phyloP scores from a whole-genome alignment of 1,140 invertebrate genomes.

The Zaprionus inermis region DNA sequence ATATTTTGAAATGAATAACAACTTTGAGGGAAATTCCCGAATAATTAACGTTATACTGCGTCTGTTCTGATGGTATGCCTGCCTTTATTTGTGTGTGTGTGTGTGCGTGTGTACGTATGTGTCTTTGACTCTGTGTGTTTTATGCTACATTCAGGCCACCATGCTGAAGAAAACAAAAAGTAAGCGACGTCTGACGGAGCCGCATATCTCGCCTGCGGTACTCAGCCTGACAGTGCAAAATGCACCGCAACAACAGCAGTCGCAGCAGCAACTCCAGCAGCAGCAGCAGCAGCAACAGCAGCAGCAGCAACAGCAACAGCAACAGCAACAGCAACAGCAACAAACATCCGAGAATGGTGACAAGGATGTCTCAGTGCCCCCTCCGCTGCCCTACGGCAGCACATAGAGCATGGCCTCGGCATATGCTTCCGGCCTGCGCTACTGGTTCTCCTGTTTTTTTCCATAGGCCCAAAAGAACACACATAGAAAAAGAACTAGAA shows the following conservation, averaged over 20 bases:
- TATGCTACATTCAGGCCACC: slow-evolving; percentile 85
- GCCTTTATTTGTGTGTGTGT: slow-evolving; percentile 33
- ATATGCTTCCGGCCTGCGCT: slow-evolving; percentile 77
- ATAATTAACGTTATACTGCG: slow-evolving; percentile 51
- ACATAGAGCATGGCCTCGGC: slow-evolving; percentile 79
- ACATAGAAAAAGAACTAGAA: slow-evolving; percentile 24
- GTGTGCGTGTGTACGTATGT: slow-evolving; percentile 66
- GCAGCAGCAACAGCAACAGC: slow-evolving; percentile 41
- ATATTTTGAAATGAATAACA: not conserved
- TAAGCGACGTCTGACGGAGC: slow-evolving; percentile 94
- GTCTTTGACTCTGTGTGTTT: slow-evolving; percentile 76
- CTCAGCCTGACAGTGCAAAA: slow-evolving; percentile 81
- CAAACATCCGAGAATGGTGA: slow-evolving; percentile 77
- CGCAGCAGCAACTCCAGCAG: slow-evolving; percentile 28
- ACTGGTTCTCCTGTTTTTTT: slow-evolving; percentile 83
- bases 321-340: slow-evolving; percentile 48
- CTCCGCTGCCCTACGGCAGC: slow-evolving; percentile 60
- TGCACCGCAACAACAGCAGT: slow-evolving; percentile 76
- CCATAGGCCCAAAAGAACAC: slow-evolving; percentile 52
- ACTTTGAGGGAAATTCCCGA: slow-evolving; percentile 11
- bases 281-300: slow-evolving; percentile 49
- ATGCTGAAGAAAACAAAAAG: slow-evolving; percentile 95
- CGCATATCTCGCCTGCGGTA: slow-evolving; percentile 89
- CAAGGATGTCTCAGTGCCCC: slow-evolving; percentile 59
- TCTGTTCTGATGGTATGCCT: slow-evolving; percentile 52